Base-by-base conservation (phyloP, 1,140 invertebrate genomes). In the Danaus plexippus region DNA sequence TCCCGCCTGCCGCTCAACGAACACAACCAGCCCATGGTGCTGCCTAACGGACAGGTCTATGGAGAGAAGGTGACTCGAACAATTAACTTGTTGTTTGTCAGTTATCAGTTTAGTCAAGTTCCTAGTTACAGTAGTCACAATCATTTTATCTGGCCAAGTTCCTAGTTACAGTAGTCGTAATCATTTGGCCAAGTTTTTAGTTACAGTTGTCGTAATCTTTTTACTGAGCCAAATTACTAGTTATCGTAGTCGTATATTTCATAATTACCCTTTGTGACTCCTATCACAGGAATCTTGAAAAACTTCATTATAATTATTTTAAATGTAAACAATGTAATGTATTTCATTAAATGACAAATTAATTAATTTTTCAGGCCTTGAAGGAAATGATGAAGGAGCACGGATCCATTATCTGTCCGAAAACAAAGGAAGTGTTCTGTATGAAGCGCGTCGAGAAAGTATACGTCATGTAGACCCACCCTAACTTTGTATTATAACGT, bases 41-140 rank as follows among this genome's bases (percentile, higher is more conserved):
- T 99, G 81, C 98, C 98, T 44, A 99, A 99, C 89, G 97, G 97
- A 54, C 94, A 97, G 87, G 96, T 99, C 50, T 99, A 98, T 87
- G 97, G 98, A n/a, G 95, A 96, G 87, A 92, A 95, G 90, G 96
- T 96, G 13, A 85, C 32, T 7, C 22, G 7, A 5, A 32, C 22
- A 6, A 15, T 3, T 15, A 15, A 15, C 15, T 15, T 15, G 15
- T 15, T 15, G 1, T 3, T 15, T 15, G 3, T 15, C 22, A 32
- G 22, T 7, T 32, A 32, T 32, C 7, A 32, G 5, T 7, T 32
- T 32, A 32, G 22, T 1, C 7, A 32, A 32, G 22, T 32, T 32
- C 22, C 5, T 32, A 32, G 22, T 32, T 32, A 32, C 22, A 32
- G 22, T 32, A 32, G 7, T 32, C 7, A 6, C 7, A 32, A 32